These are phyloP conservation scores for Sarcoramphus papa DNA, from an alignment of 2,797 vertebrate species.

Conservation along the genomic window DNA sequence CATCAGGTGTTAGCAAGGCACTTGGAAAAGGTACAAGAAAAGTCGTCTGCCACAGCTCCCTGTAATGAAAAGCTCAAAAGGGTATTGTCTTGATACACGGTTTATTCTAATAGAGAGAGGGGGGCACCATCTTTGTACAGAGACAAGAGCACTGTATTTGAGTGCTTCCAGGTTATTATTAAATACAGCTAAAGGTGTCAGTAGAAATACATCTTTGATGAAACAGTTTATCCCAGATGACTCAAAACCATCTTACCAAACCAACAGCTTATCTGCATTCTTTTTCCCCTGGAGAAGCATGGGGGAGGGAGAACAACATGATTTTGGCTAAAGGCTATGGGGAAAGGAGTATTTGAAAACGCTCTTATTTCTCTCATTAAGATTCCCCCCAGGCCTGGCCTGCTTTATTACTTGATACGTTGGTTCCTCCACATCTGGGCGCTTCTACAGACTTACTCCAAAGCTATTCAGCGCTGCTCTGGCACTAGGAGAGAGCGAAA, in stretches of 20 bases:
- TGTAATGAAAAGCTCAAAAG: not conserved
- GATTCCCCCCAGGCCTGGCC: not conserved
- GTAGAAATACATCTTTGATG: not conserved
- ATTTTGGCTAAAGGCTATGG: not conserved
- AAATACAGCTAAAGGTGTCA: not conserved
- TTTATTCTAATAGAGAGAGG: not conserved
- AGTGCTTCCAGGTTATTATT: not conserved
- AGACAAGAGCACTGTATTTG: not conserved
- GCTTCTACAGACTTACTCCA: not conserved
- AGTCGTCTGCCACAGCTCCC: not conserved
- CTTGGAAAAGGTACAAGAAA: not conserved
- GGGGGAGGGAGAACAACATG: not conserved
- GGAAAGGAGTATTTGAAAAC: not conserved
- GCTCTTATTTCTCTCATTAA: not conserved
- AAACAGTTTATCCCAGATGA: not conserved
- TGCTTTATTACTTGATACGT: not conserved
- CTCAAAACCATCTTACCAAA: not conserved
- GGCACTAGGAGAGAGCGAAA: not conserved
- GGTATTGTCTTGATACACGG: not conserved
- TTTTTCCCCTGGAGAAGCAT: not conserved
- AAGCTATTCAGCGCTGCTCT: fast-evolving
- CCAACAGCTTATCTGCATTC: not conserved
- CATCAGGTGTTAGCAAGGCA: not conserved
- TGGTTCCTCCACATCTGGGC: fast-evolving
- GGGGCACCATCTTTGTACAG: not conserved